phyloP scores from a whole-genome alignment of 1,140 invertebrate genomes.

The honey bee (Apis mellifera) region DNA sequence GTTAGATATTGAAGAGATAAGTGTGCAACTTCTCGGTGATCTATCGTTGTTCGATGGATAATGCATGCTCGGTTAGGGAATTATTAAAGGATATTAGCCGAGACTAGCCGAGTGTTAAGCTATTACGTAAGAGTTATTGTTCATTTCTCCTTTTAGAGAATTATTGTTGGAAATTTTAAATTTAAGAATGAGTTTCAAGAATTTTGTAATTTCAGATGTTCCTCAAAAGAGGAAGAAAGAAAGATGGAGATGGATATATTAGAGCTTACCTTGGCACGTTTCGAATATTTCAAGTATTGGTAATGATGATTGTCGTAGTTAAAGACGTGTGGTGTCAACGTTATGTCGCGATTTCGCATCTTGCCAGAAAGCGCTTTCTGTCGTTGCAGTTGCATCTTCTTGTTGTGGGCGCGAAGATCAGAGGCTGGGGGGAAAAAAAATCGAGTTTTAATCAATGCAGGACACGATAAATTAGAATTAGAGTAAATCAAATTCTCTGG shows the following conservation, averaged over 20 bases:
- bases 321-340: slow-evolving; percentile 88
- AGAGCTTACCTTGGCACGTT: slow-evolving; percentile 85
- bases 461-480: no score
- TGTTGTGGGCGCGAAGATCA: slow-evolving; percentile 80
- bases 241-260: background rate
- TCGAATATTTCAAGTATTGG: slow-evolving; percentile 90
- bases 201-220: no score
- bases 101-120: no score
- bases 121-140: no score
- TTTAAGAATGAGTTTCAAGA: no score
- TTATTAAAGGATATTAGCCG: background rate
- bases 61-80: background rate
- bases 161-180: no score
- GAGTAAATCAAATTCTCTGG: no score
- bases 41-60: background rate
- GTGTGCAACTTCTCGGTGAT: background rate
- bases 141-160: no score
- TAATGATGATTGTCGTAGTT: slow-evolving; percentile 91
- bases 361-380: slow-evolving; percentile 86
- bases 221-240: no score
- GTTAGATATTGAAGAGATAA: background rate
- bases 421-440: slow-evolving; percentile 58
- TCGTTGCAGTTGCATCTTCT: slow-evolving; percentile 83
- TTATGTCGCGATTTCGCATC: slow-evolving; percentile 83
- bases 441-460: background rate